These are phyloP conservation scores for Melinopterus prodromus DNA, from an alignment of 2,888 invertebrate species.

Conservation along the genomic window DNA sequence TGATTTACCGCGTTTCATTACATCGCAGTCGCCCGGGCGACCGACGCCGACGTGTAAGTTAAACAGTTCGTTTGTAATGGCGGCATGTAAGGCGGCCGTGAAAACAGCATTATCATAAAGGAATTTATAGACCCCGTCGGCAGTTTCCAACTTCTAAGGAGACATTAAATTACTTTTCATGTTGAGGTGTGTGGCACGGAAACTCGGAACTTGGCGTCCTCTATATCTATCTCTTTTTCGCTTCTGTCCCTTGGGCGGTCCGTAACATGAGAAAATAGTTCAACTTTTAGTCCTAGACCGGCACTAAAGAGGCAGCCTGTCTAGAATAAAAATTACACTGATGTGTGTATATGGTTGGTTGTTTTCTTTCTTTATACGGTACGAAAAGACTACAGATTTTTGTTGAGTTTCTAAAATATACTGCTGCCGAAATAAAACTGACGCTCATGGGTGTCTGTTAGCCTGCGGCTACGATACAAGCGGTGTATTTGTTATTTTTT, in stretches of 20 bases:
- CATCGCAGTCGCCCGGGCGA: background rate
- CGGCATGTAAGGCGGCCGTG: slow-evolving; percentile 22
- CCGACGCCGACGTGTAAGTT: slow-evolving; percentile 20
- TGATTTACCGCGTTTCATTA: slow-evolving; percentile 24
- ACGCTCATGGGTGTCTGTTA: no score
- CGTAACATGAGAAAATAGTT: background rate
- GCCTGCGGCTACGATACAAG: no score
- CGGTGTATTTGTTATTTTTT: no score
- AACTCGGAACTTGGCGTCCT: background rate
- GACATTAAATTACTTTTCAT: slow-evolving; percentile 4
- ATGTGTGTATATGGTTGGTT: background rate
- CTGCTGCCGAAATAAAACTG: no score
- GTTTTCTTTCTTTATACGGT: background rate
- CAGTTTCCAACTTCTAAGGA: slow-evolving; percentile 4
- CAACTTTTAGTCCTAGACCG: background rate
- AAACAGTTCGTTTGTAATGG: slow-evolving; percentile 24
- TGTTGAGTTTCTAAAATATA: no score
- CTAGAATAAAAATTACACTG: background rate
- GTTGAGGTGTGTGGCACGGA: background rate
- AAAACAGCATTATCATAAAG: slow-evolving; percentile 23
- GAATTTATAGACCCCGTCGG: slow-evolving; percentile 7
- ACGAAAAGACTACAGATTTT: no score
- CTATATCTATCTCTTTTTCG: background rate
- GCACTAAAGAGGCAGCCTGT: background rate
- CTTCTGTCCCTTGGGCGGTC: background rate